These are phyloP conservation scores for Chrysolophus pictus DNA, from an alignment of 2,797 vertebrate genomes.

Conservation along the genomic window DNA sequence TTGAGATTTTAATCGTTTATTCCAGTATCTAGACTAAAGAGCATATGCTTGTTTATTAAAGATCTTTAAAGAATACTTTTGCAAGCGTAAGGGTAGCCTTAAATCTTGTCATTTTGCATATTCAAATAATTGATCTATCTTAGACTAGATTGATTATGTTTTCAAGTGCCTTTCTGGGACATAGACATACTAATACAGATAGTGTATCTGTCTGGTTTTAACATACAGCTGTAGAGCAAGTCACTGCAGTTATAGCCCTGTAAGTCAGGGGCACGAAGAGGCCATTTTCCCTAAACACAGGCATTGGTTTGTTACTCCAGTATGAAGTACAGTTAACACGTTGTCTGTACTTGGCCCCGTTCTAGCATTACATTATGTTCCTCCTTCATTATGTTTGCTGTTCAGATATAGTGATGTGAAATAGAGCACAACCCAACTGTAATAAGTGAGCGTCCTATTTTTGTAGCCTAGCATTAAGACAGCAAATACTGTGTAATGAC, in stretches of 20 bases:
- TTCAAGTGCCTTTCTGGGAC: not conserved
- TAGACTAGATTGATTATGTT: not conserved
- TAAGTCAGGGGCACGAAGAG: not conserved
- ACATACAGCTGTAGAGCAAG: not conserved
- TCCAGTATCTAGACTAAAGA: not conserved
- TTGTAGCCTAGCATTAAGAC: constrained; percentile 10
- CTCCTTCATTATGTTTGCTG: constrained; percentile 3
- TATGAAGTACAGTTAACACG: constrained; percentile 1
- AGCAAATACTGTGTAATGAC: constrained; percentile 23
- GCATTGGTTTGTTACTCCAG: not conserved
- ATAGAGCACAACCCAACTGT: constrained; percentile 1
- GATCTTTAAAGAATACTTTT: not conserved
- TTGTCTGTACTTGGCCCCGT: not conserved
- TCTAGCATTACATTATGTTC: not conserved
- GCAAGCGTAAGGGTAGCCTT: not conserved
- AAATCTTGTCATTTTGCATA: not conserved
- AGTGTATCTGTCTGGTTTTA: not conserved
- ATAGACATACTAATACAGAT: not conserved
- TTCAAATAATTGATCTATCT: not conserved
- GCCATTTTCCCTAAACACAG: not conserved
- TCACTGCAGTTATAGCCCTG: not conserved
- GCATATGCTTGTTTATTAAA: not conserved
- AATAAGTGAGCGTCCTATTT: constrained; percentile 7
- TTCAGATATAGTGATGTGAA: not conserved
- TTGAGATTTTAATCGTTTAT: not conserved